Evolutionary conservation across 2,797 vertebrate species (phyloP), one percentile per base, ranked within the genome.

Genomic region (Molossus molossus): DNA sequence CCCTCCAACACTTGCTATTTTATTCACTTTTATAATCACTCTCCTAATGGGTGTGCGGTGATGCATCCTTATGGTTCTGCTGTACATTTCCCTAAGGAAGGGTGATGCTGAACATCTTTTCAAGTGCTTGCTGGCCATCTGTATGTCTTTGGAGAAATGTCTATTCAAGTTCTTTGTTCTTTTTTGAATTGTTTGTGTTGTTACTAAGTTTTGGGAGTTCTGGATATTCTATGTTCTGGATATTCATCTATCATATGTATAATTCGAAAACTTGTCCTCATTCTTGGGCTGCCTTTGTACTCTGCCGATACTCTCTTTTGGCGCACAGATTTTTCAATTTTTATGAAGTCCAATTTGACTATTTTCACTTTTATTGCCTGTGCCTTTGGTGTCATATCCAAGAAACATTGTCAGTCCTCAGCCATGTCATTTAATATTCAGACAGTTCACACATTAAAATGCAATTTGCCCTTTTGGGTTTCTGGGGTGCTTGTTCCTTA

Each of bases 401-500:
- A 23, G 37, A 60, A 76, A 57, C 29, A 65, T 10, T 76, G 70
- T 8, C 50, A 18, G 40, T 50, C 29, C 18, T 23, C 11, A 37
- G 69, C 79, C 57, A 21, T 33, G 21, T 80, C 18, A 14, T 90
- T 95, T 92, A 83, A n/a, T 88, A n/a, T 65, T 79, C 9, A 80
- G 48, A 11, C 64, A 65, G 55, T 37, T 87, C 72, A 92, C 37
- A 87, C 9, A 27, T 75, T 90, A 87, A 94, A 83, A 79, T 90
- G n/a, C 86, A 69, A 25, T 58, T 69, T 80, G 72, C 90, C 70
- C 10, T 89, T 95, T 84, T 27, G 55, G 94, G 87, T 76, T 80
- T 95, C 70, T 87, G 23, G 18, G 48, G 79, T 50, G 58, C 8
- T 82, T 83, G 45, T 53, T 97, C 33, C 23, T 83, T 69, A 58